These are phyloP conservation scores for Emydocephalus ijimae DNA, from an alignment of 2,113 vertebrate species.

Conservation along the genomic window DNA sequence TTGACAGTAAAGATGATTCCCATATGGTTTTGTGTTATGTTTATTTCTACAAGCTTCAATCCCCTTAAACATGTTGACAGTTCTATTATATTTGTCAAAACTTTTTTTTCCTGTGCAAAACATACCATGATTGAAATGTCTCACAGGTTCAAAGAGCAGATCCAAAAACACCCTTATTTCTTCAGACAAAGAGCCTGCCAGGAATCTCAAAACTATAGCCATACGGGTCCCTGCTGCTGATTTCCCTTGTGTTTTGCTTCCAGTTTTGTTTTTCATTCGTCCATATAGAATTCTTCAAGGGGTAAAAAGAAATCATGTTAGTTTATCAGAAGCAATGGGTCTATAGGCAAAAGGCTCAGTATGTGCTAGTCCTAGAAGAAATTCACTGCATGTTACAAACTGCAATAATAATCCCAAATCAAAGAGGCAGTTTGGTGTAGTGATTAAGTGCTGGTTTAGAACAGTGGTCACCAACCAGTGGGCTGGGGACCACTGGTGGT, in stretches of 20 bases:
- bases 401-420: background rate
- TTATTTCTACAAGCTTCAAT: background rate
- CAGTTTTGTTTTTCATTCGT: slow-evolving; percentile 89
- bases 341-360: background rate
- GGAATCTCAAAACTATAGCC: slow-evolving; percentile 89
- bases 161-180: slow-evolving; percentile 91
- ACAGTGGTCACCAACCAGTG: too few relatives aligned
- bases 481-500: too few relatives aligned
- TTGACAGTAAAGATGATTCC: background rate
- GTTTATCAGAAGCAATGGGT: slow-evolving; percentile 26
- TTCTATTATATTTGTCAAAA: background rate
- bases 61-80: background rate
- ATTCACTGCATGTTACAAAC: background rate
- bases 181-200: slow-evolving; percentile 82
- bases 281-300: slow-evolving; percentile 88
- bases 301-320: slow-evolving; percentile 38
- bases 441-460: background rate
- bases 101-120: background rate
- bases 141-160: slow-evolving; percentile 88
- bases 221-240: slow-evolving; percentile 77
- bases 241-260: slow-evolving; percentile 91
- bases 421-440: background rate
- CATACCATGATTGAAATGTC: slow-evolving; percentile 80
- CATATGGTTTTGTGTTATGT: background rate
- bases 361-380: background rate